Base-by-base conservation (phyloP, 2,888 invertebrate species). In the Pelosia muscerda region DNA sequence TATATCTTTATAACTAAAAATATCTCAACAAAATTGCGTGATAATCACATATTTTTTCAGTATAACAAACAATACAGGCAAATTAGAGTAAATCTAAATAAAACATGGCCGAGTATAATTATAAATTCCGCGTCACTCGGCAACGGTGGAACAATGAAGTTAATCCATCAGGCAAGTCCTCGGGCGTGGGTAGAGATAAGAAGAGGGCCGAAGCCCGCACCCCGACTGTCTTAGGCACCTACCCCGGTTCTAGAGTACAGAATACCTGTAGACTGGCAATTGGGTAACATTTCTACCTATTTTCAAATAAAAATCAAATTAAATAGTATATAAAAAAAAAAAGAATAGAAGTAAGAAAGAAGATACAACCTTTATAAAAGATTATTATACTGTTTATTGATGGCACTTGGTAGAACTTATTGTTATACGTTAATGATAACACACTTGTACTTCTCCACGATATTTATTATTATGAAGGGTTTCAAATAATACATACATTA, bases 111-210 rank as follows among this genome's bases (percentile, higher is more conserved):
- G 66, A 81, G 83, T 86, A 88, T 93, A 94, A 95, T 95, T 95
- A 94, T 94, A 93, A 92, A 95, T 94, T 93, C 92, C 90, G 86
- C 91, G 92, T 93, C 94, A 92, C 92, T 90, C 87, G 87, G 90
- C 90, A 88, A 89, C 90, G 86, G 86, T 88, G 88, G 91, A 94
- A 94, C 94, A 94, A 94, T 94, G 94, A 93, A 94, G 94, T 94
- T 94, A 94, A 94, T 94, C 94, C 94, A 94, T 94, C 94, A 94
- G 94, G 87, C 86, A 85, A 87, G 86, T 90, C 93, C 93, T 90
- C 90, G 86, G 94, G 93, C 93, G 93, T 88, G 91, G 94, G 91
- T 85, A 84, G 84, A 93, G 94, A 95, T 95, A 95, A 95, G 94
- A 93, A 92, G 92, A 93, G 92, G 92, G 91, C 90, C 90, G 86